These are phyloP conservation scores for Mystacides longicornis DNA, from an alignment of 2,888 invertebrate species.

Conservation along the genomic window DNA sequence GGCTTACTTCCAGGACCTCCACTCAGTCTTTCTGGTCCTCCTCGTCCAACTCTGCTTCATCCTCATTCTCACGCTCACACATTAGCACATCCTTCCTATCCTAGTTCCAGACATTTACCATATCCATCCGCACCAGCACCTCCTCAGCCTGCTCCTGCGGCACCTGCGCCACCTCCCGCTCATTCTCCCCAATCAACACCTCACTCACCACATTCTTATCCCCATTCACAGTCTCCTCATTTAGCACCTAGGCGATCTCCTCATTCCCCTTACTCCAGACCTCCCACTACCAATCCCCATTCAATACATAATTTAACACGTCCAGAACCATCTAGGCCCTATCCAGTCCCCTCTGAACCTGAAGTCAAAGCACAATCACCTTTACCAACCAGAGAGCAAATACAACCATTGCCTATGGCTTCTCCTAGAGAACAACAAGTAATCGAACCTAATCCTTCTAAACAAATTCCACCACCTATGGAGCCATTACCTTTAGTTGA, in stretches of 20 bases:
- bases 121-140: conserved; percentile 7
- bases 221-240: conserved; percentile 27
- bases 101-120: conserved; percentile 28
- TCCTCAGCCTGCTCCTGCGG: conserved; percentile 23
- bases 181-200: conserved; percentile 34
- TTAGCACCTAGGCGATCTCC: conserved; percentile 25
- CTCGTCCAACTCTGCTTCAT: conserved; percentile 22
- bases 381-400: conserved; percentile 16
- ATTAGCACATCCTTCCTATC: conserved; percentile 21
- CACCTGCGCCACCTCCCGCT: conserved; percentile 34
- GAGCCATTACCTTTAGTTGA: not conserved
- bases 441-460: conserved; percentile 7
- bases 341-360: conserved; percentile 17
- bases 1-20: conserved; percentile 28
- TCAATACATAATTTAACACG: conserved; percentile 26
- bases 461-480: not conserved
- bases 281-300: conserved; percentile 25
- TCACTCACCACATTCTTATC: conserved; percentile 33
- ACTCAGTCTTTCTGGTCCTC: conserved; percentile 29
- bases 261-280: conserved; percentile 28
- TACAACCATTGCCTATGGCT: not conserved
- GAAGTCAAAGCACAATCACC: conserved; percentile 20
- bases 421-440: conserved; percentile 9
- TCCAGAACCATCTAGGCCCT: conserved; percentile 26
- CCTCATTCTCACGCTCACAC: conserved; percentile 18